These are phyloP conservation scores for Eptatretus burgeri DNA, from an alignment of 2,113 vertebrate species.

Conservation along the genomic window DNA sequence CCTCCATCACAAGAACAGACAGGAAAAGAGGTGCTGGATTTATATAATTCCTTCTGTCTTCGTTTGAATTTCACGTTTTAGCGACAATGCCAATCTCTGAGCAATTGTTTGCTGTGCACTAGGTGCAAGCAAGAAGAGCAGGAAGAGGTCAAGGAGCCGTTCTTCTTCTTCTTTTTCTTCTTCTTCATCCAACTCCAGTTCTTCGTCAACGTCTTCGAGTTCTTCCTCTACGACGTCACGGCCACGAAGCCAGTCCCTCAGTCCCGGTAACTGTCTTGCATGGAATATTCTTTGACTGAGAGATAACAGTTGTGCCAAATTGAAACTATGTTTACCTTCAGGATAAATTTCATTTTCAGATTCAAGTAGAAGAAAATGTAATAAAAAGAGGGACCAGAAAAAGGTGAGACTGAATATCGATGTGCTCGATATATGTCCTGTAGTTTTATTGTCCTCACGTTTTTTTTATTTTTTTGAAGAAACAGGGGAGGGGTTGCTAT, in stretches of 20 bases:
- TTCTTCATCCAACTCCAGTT: conserved; percentile 13
- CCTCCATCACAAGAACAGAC: too few relatives aligned
- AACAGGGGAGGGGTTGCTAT: neutral
- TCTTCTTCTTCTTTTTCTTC: conserved; percentile 37
- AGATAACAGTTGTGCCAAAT: neutral
- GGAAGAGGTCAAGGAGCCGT: conserved; percentile 36
- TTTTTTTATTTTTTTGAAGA: too few relatives aligned
- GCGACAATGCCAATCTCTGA: too few relatives aligned
- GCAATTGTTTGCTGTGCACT: too few relatives aligned
- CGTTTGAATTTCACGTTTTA: too few relatives aligned
- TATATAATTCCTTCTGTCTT: too few relatives aligned
- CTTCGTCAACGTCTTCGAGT: conserved; percentile 14
- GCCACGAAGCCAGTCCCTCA: conserved; percentile 14
- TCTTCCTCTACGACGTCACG: conserved; percentile 16
- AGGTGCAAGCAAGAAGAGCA: conserved; percentile 31
- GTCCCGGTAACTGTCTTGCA: conserved; percentile 15
- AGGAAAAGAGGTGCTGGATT: too few relatives aligned
- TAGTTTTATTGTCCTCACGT: neutral
- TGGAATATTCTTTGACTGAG: neutral
- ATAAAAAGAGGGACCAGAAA: conserved; percentile 42
- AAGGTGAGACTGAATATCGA: conserved; percentile 21
- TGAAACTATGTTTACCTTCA: neutral
- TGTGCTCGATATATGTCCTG: neutral
- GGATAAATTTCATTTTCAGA: conserved; percentile 14
- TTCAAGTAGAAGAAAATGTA: conserved; percentile 39